phyloP scores from a whole-genome alignment of 2,113 vertebrate species.

The Dromiciops gliroides region DNA sequence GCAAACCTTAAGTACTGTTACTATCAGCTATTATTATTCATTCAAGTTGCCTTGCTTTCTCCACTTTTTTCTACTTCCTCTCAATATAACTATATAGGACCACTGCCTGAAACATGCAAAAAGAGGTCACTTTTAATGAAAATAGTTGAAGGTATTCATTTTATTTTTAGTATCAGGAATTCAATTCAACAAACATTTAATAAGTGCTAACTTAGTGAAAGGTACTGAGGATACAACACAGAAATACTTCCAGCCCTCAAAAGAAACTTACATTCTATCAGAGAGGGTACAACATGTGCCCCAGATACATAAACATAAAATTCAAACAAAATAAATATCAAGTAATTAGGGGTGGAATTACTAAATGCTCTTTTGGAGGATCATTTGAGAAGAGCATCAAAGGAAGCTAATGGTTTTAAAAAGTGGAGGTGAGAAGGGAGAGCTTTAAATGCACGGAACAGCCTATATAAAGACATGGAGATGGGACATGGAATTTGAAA shows the following conservation, averaged over 20 bases:
- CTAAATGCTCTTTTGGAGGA: neutral
- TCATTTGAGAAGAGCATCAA: neutral
- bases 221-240: neutral
- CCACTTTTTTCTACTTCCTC: neutral
- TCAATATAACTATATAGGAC: neutral
- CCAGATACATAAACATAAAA: neutral
- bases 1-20: neutral
- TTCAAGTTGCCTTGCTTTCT: neutral
- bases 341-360: neutral
- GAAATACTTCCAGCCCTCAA: neutral
- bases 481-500: neutral
- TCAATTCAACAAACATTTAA: neutral
- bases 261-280: neutral
- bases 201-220: conserved; percentile 1
- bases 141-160: neutral
- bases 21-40: too few species aligned
- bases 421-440: neutral
- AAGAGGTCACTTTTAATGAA: conserved; percentile 1
- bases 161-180: neutral
- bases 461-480: neutral
- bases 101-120: neutral
- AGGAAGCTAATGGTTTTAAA: neutral
- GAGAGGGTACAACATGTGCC: neutral
- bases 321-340: neutral
- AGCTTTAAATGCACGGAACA: neutral